Evolutionary conservation across 2,797 vertebrate species (phyloP).

Genomic region (Ptychadena robeensis): DNA sequence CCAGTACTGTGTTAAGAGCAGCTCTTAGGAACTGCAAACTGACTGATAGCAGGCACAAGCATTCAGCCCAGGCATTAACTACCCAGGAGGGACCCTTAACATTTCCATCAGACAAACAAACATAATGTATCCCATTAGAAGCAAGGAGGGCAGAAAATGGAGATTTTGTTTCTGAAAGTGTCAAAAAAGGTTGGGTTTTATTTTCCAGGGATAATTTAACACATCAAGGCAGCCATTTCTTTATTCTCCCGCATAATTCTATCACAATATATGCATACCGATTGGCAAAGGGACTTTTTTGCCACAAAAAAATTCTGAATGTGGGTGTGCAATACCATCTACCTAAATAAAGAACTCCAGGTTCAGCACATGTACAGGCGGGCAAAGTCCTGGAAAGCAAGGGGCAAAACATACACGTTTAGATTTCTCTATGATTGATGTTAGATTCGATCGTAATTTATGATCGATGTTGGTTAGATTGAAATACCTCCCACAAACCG

Average conservation of each 20-base stretch:
- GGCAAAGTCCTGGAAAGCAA: too few relatives aligned
- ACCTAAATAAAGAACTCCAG: too few relatives aligned
- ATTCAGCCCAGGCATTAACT: conserved; percentile 44
- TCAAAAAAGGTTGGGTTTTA: neutral
- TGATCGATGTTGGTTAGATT: too few relatives aligned
- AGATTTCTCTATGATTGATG: too few relatives aligned
- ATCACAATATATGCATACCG: neutral
- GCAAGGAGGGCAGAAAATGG: conserved; percentile 2
- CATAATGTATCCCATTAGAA: conserved; percentile 39
- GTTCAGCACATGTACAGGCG: too few relatives aligned
- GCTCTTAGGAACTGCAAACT: conserved; percentile 41
- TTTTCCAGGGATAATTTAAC: too few relatives aligned
- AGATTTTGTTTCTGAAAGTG: neutral
- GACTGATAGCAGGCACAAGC: conserved; percentile 25
- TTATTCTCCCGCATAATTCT: neutral
- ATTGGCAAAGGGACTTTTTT: too few relatives aligned
- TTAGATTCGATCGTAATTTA: too few relatives aligned
- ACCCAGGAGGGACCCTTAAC: conserved; percentile 48
- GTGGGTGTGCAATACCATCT: too few relatives aligned
- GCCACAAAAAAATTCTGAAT: too few relatives aligned
- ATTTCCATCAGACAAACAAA: conserved; percentile 50
- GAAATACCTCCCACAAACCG: too few relatives aligned
- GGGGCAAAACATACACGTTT: too few relatives aligned
- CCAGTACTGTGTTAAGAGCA: conserved; percentile 24
- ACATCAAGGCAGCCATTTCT: neutral